A percentile compares a stretch with the other conserved stretches of the same genome.
phyloP scores from a whole-genome alignment of 2,797 vertebrate species.

The Enteromius afrohamiltoni region DNA sequence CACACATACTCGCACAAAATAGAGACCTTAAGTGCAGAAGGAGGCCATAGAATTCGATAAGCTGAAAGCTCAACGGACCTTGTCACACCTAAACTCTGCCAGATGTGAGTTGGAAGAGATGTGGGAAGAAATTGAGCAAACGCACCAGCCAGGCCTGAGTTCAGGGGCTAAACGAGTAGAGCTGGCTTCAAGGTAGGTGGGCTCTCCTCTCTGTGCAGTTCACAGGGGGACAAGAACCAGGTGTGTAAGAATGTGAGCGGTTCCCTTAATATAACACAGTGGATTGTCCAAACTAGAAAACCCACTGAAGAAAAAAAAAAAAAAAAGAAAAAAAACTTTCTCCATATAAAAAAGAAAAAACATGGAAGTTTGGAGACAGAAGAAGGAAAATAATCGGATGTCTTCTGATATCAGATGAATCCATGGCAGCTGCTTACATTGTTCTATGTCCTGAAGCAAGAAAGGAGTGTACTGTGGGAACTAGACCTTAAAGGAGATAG shows the following conservation, averaged over 20 bases:
- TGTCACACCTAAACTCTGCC: conserved; percentile 58
- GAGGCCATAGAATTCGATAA: conserved; percentile 43
- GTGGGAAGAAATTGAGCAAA: conserved; percentile 15
- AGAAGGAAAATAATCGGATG: conserved; percentile 48
- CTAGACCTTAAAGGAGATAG: conserved; percentile 24
- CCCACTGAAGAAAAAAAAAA: neutral
- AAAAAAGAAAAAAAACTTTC: neutral
- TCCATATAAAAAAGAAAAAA: conserved; percentile 21
- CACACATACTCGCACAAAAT: conserved; percentile 39
- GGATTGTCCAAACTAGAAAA: conserved; percentile 16
- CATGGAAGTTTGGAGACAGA: conserved; percentile 41
- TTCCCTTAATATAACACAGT: neutral
- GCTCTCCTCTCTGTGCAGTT: conserved; percentile 40
- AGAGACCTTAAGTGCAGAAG: conserved; percentile 46
- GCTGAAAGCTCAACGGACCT: conserved; percentile 44
- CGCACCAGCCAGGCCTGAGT: conserved; percentile 4
- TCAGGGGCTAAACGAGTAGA: conserved; percentile 18
- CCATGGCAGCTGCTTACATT: conserved; percentile 41
- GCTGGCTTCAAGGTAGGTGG: conserved; percentile 52
- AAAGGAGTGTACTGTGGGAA: conserved; percentile 53
- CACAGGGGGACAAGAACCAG: conserved; percentile 49
- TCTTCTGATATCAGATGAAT: conserved; percentile 40
- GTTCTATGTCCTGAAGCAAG: conserved; percentile 26
- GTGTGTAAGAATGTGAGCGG: conserved; percentile 45
- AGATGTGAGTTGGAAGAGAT: conserved; percentile 58